Evolutionary conservation across 2,797 vertebrate genomes (phyloP), one percentile per base, ranked within the genome.

Genomic region (Diplodus puntazzo): DNA sequence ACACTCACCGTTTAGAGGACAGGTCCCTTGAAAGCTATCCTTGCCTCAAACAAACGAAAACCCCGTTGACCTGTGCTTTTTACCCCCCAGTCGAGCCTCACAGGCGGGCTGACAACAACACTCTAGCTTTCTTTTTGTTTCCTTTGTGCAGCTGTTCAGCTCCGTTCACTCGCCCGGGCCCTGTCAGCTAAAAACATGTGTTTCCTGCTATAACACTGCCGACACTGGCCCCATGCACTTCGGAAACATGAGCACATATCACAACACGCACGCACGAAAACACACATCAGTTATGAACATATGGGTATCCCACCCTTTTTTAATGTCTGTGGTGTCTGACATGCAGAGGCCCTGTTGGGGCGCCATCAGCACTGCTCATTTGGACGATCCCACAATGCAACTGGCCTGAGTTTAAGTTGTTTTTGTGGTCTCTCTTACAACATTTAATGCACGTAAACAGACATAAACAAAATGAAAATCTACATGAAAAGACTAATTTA

Each of bases 121-220:
- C 72, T n/a, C 66, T 8, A 45, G 62, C 83, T 90, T 89, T 74
- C 81, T 89, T 86, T 93, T 80, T 91, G 89, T 90, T 92, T 88
- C 88, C 89, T 92, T 92, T 92, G 87, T 88, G 84, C 91, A 91
- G 87, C 85, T 88, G 89, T 83, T 79, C 48, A 16, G 70, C 75
- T 70, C 63, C 0, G 54, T 71, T 68, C 61, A 68, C 18, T 66
- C 25, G 1, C 62, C 76, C 73, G 39, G 45, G 43, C 85, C 73
- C 74, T 92, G 91, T 94, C 93, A 93, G 90, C 86, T 85, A 7
- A 81, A 90, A 91, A 90, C 92, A 95, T 89, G 75, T 93, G 93
- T 93, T 95, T 95, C 94, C 94, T 94, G 89, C 81, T 83, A 11
- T 49, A 78, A 75, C 9, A 2, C 66, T 20, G 69, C 27, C 58